phyloP scores from a whole-genome alignment of 2,797 vertebrate genomes.

The Galago senegalensis region DNA sequence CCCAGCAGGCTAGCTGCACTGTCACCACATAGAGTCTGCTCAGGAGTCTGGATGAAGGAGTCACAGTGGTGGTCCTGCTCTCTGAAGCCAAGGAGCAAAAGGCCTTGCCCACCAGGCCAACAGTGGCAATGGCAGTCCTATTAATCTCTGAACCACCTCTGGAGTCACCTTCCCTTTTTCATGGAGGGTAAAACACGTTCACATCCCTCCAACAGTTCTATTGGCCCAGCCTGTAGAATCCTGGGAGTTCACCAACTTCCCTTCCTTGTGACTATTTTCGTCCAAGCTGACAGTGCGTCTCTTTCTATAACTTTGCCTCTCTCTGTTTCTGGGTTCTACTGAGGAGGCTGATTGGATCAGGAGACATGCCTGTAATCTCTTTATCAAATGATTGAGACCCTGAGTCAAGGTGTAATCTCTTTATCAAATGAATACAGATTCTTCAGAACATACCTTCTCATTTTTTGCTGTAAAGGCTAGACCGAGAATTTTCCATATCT shows the following conservation, averaged over 20 bases:
- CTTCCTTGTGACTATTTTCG: not conserved
- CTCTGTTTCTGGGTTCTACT: not conserved
- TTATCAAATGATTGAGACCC: not conserved
- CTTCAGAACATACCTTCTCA: not conserved
- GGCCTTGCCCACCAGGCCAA: not conserved
- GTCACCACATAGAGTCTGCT: too few relatives aligned
- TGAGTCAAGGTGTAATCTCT: not conserved
- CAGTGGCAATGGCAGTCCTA: not conserved
- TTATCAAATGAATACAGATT: not conserved
- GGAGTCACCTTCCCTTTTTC: not conserved
- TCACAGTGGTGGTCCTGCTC: accelerated
- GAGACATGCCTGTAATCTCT: not conserved
- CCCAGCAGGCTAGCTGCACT: not conserved
- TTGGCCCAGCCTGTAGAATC: not conserved
- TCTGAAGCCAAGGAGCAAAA: not conserved
- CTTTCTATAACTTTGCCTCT: not conserved
- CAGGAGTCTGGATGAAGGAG: not conserved
- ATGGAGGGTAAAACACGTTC: not conserved
- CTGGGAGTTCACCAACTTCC: not conserved
- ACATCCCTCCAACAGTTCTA: not conserved
- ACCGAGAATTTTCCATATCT: not conserved
- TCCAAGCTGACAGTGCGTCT: not conserved
- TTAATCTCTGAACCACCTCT: not conserved
- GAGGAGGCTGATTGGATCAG: not conserved
- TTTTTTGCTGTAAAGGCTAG: not conserved